Conservation (phyloP, 2,797 vertebrate species). For the Brachyrhaphis roseni region DNA sequence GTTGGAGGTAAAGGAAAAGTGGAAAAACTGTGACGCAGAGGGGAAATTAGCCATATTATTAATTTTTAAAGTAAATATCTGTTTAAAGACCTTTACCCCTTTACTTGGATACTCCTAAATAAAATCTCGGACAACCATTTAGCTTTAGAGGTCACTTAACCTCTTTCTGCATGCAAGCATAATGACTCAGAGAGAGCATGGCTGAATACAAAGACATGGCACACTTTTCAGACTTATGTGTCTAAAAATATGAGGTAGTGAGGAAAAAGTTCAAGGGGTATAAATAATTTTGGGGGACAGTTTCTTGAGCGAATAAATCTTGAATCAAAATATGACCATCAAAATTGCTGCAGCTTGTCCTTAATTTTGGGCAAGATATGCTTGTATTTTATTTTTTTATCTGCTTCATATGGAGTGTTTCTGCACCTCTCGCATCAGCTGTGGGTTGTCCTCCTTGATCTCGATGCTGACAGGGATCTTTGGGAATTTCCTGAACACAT, state of each 20-base stretch:
- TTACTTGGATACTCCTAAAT: not conserved
- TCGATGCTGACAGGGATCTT: conserved; percentile 83
- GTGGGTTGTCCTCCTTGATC: conserved; percentile 81
- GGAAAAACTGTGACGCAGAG: not conserved
- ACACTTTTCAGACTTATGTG: not conserved
- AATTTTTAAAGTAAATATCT: not conserved
- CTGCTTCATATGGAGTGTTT: not conserved
- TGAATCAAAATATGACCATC: not conserved
- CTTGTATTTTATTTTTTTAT: not conserved
- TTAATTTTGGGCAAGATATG: not conserved
- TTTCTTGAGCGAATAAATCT: not conserved
- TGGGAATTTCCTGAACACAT: conserved; percentile 85
- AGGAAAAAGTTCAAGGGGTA: no score
- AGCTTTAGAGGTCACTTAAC: not conserved
- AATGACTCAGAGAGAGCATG: not conserved
- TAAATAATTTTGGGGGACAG: no score
- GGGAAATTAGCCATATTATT: not conserved
- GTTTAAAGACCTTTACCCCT: not conserved
- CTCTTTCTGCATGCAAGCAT: not conserved
- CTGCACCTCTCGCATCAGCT: conserved; percentile 84
- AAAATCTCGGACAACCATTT: not conserved
- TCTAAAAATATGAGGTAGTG: not conserved
- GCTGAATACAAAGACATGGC: not conserved
- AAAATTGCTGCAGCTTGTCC: not conserved
- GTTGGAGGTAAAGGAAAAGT: not conserved